phyloP scores from a whole-genome alignment of 2,888 invertebrate species.

The Alitta virens region DNA sequence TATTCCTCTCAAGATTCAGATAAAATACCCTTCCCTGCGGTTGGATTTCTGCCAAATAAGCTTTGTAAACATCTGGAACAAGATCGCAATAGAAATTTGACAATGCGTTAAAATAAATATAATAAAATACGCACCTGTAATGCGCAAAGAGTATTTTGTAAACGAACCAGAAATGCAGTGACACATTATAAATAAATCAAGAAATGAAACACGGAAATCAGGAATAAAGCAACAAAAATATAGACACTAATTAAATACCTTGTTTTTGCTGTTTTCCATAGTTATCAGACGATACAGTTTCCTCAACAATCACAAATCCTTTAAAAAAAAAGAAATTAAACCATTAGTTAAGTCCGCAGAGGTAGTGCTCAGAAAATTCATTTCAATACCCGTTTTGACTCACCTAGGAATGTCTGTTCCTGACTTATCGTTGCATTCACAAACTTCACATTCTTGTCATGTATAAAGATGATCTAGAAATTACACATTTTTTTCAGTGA shows the following conservation, averaged over 20 bases:
- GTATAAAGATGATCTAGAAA: constrained; percentile 4
- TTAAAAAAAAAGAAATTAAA: neutral
- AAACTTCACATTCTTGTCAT: constrained; percentile 4
- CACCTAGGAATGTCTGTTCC: constrained; percentile 14
- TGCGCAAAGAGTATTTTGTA: too few relatives aligned
- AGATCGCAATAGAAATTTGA: neutral
- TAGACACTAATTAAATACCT: constrained; percentile 18
- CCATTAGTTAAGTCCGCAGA: neutral
- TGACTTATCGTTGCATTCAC: constrained; percentile 14
- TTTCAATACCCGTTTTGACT: neutral
- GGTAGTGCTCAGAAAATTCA: neutral
- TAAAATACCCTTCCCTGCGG: constrained; percentile 43
- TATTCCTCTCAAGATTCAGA: constrained; percentile 42
- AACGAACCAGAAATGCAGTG: too few relatives aligned
- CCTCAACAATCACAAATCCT: constrained; percentile 13
- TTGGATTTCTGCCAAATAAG: constrained; percentile 44
- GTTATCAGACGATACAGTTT: constrained; percentile 1
- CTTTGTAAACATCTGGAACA: constrained; percentile 40
- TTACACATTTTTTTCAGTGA: too few relatives aligned
- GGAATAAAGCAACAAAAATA: too few relatives aligned
- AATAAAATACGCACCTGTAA: too few relatives aligned
- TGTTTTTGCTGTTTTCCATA: constrained; percentile 12
- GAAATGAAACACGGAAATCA: too few relatives aligned
- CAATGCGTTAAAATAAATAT: too few relatives aligned
- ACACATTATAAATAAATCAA: too few relatives aligned